These are phyloP conservation scores for Rhea pennata DNA, from an alignment of 2,113 vertebrate genomes.

Conservation along the genomic window DNA sequence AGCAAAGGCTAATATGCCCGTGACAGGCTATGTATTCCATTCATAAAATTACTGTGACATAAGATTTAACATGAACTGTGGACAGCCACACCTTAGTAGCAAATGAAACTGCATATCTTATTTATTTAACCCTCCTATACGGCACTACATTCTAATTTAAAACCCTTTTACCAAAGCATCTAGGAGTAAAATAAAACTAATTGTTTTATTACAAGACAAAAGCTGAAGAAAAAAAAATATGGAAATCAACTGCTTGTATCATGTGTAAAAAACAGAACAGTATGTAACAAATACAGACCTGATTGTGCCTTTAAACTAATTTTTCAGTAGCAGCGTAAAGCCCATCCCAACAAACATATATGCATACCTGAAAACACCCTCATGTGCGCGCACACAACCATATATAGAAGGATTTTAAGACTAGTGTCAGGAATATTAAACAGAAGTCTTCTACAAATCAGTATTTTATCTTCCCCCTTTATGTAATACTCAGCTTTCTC, in stretches of 20 bases:
- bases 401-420: background rate
- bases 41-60: background rate
- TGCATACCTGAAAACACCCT: background rate
- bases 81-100: background rate
- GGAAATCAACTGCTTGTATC: background rate
- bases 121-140: background rate
- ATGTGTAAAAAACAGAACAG: background rate
- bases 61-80: background rate
- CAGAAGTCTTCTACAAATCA: background rate
- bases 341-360: background rate
- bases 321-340: background rate
- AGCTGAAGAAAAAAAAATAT: background rate
- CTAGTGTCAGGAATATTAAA: background rate
- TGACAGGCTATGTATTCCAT: conserved; percentile 9
- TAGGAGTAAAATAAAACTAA: background rate
- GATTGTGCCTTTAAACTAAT: background rate
- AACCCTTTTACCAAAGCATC: background rate
- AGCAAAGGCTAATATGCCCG: background rate
- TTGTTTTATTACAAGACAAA: background rate
- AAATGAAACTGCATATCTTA: background rate
- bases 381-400: background rate
- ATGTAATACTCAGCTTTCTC: background rate
- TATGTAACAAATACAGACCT: background rate
- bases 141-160: background rate
- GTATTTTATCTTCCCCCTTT: background rate